Conservation (phyloP, 2,113 vertebrate genomes). For the Chaetops frenatus region DNA sequence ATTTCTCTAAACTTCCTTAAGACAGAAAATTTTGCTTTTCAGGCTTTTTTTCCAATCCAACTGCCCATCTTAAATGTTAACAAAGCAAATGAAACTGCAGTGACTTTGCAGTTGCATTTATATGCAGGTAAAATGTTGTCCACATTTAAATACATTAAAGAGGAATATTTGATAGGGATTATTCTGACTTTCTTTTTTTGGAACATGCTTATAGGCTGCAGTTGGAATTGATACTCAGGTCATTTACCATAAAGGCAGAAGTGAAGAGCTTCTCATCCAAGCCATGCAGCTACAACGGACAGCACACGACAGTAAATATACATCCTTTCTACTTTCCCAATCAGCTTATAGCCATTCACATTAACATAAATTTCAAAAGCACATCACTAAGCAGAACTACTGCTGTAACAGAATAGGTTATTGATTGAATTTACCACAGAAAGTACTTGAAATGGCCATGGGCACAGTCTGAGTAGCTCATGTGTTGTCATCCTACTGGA, state of each 20-base stretch:
- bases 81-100: neutral
- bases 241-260: constrained; percentile 76
- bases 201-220: constrained; percentile 73
- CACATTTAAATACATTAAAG: neutral
- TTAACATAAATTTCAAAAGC: neutral
- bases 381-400: neutral
- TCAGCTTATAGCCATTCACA: neutral
- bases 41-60: neutral
- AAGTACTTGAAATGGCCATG: neutral
- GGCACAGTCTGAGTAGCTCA: neutral
- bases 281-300: constrained; percentile 72
- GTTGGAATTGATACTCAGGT: constrained; percentile 81
- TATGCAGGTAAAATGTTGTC: neutral
- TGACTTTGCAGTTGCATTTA: neutral
- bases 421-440: neutral
- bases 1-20: neutral
- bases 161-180: neutral
- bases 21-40: neutral
- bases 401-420: neutral
- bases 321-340: neutral
- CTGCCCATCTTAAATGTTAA: neutral
- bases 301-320: constrained; percentile 73
- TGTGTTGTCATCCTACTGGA: neutral
- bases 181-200: constrained; percentile 14
- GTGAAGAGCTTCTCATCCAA: constrained; percentile 75